These are phyloP conservation scores for Andrena cerasifolii DNA, from an alignment of 1,140 invertebrate genomes.

Conservation along the genomic window DNA sequence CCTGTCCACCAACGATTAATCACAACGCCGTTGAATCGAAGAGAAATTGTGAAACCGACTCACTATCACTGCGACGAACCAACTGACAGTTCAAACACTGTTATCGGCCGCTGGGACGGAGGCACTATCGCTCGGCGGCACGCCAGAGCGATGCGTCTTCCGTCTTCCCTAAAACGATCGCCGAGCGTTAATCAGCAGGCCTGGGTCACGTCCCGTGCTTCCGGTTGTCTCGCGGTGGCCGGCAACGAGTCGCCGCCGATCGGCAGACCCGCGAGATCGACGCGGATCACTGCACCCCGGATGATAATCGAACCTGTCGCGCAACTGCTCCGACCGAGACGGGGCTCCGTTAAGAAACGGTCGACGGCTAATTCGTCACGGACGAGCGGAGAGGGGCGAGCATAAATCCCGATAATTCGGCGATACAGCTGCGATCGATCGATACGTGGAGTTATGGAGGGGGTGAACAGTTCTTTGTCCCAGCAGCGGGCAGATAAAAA, in stretches of 20 bases:
- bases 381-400: background rate
- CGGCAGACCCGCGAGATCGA: conserved; percentile 9
- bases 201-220: background rate
- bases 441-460: background rate
- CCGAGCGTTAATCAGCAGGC: conserved; percentile 26
- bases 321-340: background rate
- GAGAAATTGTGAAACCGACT: conserved; percentile 25
- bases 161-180: background rate
- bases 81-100: conserved; percentile 41
- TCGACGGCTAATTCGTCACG: conserved; percentile 4
- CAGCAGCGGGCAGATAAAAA: background rate
- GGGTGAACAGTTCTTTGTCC: too few relatives aligned
- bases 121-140: conserved; percentile 27
- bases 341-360: background rate
- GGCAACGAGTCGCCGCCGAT: background rate
- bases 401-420: conserved; percentile 11
- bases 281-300: background rate
- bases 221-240: conserved; percentile 18
- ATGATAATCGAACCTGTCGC: conserved; percentile 47
- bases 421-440: background rate
- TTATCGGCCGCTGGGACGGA: conserved; percentile 27
- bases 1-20: conserved; percentile 12
- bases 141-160: conserved; percentile 5
- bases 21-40: background rate
- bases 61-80: conserved; percentile 6